Conservation (phyloP, 2,113 vertebrate genomes). For the Neoarius graeffei region DNA sequence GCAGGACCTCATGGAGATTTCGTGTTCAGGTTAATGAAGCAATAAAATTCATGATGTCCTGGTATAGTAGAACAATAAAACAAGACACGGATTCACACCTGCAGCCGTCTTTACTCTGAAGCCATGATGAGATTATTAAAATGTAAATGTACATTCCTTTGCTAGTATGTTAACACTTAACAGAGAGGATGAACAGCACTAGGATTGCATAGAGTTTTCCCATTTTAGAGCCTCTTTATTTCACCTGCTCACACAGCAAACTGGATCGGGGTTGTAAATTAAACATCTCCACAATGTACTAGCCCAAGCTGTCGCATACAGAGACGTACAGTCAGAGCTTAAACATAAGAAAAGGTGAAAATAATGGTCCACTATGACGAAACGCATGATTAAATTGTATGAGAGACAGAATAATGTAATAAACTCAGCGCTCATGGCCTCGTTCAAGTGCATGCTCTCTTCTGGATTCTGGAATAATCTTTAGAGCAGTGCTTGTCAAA, state of each 20-base stretch:
- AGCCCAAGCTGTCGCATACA: background rate
- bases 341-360: background rate
- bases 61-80: background rate
- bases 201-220: conserved; percentile 70
- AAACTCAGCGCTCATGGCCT: conserved; percentile 33
- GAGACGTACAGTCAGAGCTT: conserved; percentile 2
- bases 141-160: conserved; percentile 42
- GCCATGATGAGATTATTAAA: conserved; percentile 1
- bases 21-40: conserved; percentile 1
- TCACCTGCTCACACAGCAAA: conserved; percentile 58
- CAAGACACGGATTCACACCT: background rate
- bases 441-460: conserved; percentile 25
- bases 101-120: background rate
- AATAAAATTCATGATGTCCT: background rate
- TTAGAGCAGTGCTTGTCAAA: no score
- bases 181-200: conserved; percentile 51
- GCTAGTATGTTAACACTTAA: conserved; percentile 2
- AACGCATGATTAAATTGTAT: background rate
- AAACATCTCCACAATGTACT: background rate
- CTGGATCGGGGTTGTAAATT: conserved; percentile 34
- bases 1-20: conserved; percentile 2
- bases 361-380: conserved; percentile 2
- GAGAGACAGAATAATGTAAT: background rate
- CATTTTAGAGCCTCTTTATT: conserved; percentile 57
- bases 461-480: conserved; percentile 27